phyloP scores from a whole-genome alignment of 2,888 invertebrate species.

The Dorcus hopei region DNA sequence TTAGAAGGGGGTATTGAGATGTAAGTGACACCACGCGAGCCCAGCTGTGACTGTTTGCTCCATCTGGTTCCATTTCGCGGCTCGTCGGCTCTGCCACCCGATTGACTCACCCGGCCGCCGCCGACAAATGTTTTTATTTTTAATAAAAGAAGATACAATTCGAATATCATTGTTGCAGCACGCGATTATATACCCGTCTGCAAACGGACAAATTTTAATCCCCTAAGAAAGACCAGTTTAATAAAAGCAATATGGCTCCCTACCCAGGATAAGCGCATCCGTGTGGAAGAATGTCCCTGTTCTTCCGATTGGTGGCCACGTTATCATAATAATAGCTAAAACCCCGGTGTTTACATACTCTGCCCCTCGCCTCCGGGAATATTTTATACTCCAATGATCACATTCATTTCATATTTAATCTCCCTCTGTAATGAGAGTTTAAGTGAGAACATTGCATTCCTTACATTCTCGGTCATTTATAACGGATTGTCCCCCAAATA shows the following conservation, averaged over 20 bases:
- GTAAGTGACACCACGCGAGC: slow-evolving; percentile 44
- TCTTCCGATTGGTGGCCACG: slow-evolving; percentile 41
- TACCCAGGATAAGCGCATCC: slow-evolving; percentile 36
- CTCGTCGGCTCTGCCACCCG: slow-evolving; percentile 37
- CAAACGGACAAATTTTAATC: slow-evolving; percentile 31
- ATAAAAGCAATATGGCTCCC: slow-evolving; percentile 13
- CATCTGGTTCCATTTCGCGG: slow-evolving; percentile 48
- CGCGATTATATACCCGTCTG: slow-evolving; percentile 35
- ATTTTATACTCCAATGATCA: slow-evolving; percentile 37
- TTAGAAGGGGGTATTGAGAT: slow-evolving; percentile 39
- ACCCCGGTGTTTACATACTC: slow-evolving; percentile 16
- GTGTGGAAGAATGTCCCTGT: slow-evolving; percentile 43
- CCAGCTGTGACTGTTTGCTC: slow-evolving; percentile 47
- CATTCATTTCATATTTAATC: slow-evolving; percentile 41
- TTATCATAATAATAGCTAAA: slow-evolving; percentile 45
- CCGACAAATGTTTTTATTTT: slow-evolving; percentile 38
- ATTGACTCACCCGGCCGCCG: slow-evolving; percentile 28
- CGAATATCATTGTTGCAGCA: slow-evolving; percentile 25
- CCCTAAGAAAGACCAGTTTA: slow-evolving; percentile 10
- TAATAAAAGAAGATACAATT: slow-evolving; percentile 33
- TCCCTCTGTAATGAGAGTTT: slow-evolving; percentile 33
- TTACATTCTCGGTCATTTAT: slow-evolving; percentile 20
- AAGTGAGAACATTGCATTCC: slow-evolving; percentile 27
- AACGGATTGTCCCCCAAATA: slow-evolving; percentile 12
- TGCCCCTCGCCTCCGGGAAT: slow-evolving; percentile 36